Base-by-base conservation (phyloP, 1,140 invertebrate genomes). In the Panagrolaimus sp. region DNA sequence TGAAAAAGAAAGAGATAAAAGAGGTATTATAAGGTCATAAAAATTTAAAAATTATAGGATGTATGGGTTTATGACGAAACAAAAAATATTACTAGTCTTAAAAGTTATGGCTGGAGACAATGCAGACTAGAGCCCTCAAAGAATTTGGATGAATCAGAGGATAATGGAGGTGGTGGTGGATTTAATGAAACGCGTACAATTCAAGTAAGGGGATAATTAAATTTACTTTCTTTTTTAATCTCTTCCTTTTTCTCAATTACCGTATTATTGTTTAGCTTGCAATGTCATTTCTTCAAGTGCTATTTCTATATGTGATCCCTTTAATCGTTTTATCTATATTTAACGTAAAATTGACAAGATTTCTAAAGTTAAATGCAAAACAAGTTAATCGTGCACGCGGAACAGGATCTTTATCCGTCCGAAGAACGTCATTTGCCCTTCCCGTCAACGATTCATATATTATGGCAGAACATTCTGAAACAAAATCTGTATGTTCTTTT, bases 261-360 rank as follows among this genome's bases (percentile, higher is more conserved):
- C 23, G 38, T 43, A 23, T 44, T 45, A 2, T 38, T 7, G 16
- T 79, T 77, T 65, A 81, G 74, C 63, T 81, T n/a, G 69, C 63
- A 42, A 75, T 82, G 69, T 74, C 76, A 25, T 46, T 75, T 27
- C 66, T 81, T 43, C 79, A 81, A 81, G 75, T 80, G 1, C 53
- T 74, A 3, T 82, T 81, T 67, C 79, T 81, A 27, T 81, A 81
- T 67, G 73, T 81, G 23, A 72, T 81, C 51, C 79, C 79, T 47
- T 71, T 82, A 8, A 66, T 81, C 45, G 81, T 83, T 23, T 73
- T 81, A 8, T 69, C 79, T 2, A 79, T 81, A 64, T 81, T 82
- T 66, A 81, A 81, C 64, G 66, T 81, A n/a, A 81, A 83, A 71
- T 69, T 81, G n/a, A 81, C 79, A 14, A 27, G 75, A 16, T 81